Conservation (phyloP, 2,113 vertebrate genomes). For the Bubo blakistoni region DNA sequence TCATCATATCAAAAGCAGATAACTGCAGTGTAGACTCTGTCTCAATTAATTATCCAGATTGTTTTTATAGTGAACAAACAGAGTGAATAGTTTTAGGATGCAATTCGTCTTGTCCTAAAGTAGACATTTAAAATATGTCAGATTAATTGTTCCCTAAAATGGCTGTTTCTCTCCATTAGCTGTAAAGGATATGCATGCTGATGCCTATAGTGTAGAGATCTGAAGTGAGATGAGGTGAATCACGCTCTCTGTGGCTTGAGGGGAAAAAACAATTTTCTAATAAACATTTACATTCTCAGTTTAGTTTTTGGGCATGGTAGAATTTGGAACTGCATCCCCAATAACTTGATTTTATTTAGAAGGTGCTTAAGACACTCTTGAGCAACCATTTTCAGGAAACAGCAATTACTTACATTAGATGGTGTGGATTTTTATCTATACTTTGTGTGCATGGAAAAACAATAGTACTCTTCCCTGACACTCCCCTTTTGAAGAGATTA, state of each 20-base stretch:
- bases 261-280: background rate
- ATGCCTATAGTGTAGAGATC: background rate
- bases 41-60: background rate
- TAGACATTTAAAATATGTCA: background rate
- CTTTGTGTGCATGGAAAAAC: background rate
- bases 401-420: background rate
- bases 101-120: background rate
- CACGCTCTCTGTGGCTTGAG: rapidly evolving
- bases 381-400: background rate
- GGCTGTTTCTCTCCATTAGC: background rate
- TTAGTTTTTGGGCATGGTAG: background rate
- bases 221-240: background rate
- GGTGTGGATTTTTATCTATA: background rate
- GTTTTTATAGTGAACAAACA: background rate
- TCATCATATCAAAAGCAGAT: background rate
- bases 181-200: background rate
- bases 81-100: background rate
- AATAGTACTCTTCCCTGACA: background rate
- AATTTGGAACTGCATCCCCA: background rate
- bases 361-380: background rate
- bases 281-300: background rate
- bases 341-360: background rate
- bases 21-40: background rate
- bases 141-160: background rate
- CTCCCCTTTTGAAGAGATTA: background rate